These are phyloP conservation scores for Bujurquina vittata DNA, from an alignment of 2,113 vertebrate species.

Conservation along the genomic window DNA sequence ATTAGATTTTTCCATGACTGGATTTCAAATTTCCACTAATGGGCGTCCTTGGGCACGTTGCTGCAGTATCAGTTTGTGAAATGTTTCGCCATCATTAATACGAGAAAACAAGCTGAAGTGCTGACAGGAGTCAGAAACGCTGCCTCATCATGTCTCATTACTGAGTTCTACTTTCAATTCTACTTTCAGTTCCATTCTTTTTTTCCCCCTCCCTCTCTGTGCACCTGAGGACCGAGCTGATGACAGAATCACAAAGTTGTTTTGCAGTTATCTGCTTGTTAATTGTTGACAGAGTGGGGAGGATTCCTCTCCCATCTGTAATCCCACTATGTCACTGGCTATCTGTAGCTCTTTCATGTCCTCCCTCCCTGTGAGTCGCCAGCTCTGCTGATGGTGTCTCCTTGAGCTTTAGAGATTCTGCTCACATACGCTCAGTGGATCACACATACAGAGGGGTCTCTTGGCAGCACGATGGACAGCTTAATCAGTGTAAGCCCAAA, in stretches of 20 bases:
- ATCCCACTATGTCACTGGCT: constrained; percentile 42
- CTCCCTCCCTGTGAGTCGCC: constrained; percentile 43
- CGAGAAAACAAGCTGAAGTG: constrained; percentile 38
- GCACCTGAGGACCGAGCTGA: constrained; percentile 45
- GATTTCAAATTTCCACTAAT: constrained; percentile 1
- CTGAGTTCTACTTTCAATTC: constrained; percentile 44
- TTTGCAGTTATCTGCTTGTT: constrained; percentile 51
- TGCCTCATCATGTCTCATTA: constrained; percentile 63
- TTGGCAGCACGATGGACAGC: constrained; percentile 62
- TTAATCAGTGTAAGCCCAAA: constrained; percentile 76
- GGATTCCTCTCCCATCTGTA: constrained; percentile 58
- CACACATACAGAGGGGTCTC: constrained; percentile 49
- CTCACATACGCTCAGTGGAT: constrained; percentile 55
- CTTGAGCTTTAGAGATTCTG: constrained; percentile 56
- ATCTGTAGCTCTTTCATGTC: constrained; percentile 49
- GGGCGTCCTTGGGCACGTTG: not conserved
- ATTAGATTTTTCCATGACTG: not conserved
- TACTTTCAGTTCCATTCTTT: constrained; percentile 60
- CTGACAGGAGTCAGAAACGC: constrained; percentile 58
- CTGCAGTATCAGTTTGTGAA: constrained; percentile 9
- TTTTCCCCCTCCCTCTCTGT: not conserved
- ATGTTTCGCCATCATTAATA: constrained; percentile 45
- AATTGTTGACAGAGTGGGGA: constrained; percentile 58
- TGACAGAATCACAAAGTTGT: constrained; percentile 31
- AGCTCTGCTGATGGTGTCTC: constrained; percentile 41